Evolutionary conservation across 1,140 invertebrate species (phyloP), one percentile per base, ranked within the genome.

Genomic region (Tribolium madens): DNA sequence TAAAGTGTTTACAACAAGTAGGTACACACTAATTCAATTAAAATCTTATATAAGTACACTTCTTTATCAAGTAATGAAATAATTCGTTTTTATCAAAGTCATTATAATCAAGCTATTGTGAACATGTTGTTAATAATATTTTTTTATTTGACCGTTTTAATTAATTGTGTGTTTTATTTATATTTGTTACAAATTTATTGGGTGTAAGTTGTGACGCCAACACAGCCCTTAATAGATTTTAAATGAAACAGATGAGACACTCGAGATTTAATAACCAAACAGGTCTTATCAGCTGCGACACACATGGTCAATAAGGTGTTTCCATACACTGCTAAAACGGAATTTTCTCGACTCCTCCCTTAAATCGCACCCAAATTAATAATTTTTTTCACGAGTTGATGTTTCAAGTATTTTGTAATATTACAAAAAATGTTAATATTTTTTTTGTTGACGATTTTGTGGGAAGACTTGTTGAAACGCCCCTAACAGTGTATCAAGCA

Each of bases 161-260:
- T n/a, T n/a, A 21, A 21, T 21, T 26, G 21, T 21, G 21, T 2
- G 21, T 26, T 26, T 26, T 26, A 26, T 26, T 26, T 26, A 4
- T 26, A 5, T 26, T 26, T 26, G 0, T 26, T 26, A 4, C 21
- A 5, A 26, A 18, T 72, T 26, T 13, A 52, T 52, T 21, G 21
- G 7, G 46, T 17, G 46, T 17, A 72, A 72, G 52, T 72, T 52
- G 68, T 33, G n/a, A 47, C 47, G 12, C 47, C 47, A 10, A 71
- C 42, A 42, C 47, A 18, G 1, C 50, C 18, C 31, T 64, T 64
- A 64, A 64, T 64, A 3, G 31, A 64, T 36, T 64, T 12, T 33
- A 33, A 64, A 72, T 72, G 18, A 18, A 72, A 72, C 70, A 72
- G 17, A 52, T 72, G 70, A 31, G 70, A 72, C 50, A 21, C 17